Evolutionary conservation across 2,113 vertebrate genomes (phyloP).

Genomic region (Eupsittula cactorum): DNA sequence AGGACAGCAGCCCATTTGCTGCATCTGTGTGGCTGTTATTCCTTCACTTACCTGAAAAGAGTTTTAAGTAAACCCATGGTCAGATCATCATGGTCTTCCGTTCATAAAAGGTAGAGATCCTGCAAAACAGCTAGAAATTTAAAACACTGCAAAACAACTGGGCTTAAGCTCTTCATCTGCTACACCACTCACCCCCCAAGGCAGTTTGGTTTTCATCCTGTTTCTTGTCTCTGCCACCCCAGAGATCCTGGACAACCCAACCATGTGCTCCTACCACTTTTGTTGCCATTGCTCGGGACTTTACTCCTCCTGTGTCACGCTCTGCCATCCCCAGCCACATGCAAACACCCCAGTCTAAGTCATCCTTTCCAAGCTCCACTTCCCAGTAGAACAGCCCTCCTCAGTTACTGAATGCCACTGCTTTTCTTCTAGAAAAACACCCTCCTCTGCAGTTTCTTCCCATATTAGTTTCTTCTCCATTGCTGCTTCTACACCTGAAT

Average conservation of each 20-base stretch:
- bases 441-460: neutral
- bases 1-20: neutral
- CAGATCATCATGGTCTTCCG: neutral
- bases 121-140: neutral
- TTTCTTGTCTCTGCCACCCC: neutral
- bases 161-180: neutral
- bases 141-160: neutral
- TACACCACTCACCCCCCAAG: neutral
- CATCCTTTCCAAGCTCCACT: neutral
- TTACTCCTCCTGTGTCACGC: neutral
- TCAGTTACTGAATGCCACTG: neutral
- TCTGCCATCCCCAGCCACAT: neutral
- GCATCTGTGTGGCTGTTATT: neutral
- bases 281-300: neutral
- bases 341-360: neutral
- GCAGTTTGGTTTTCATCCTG: neutral
- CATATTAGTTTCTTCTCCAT: neutral
- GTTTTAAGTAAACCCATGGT: neutral
- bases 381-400: neutral
- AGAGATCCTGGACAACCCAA: neutral
- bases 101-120: neutral
- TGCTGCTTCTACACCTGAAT: neutral
- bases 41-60: neutral
- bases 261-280: neutral
- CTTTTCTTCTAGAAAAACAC: neutral